Conservation (phyloP, 2,797 vertebrate species). For the Anableps anableps region DNA sequence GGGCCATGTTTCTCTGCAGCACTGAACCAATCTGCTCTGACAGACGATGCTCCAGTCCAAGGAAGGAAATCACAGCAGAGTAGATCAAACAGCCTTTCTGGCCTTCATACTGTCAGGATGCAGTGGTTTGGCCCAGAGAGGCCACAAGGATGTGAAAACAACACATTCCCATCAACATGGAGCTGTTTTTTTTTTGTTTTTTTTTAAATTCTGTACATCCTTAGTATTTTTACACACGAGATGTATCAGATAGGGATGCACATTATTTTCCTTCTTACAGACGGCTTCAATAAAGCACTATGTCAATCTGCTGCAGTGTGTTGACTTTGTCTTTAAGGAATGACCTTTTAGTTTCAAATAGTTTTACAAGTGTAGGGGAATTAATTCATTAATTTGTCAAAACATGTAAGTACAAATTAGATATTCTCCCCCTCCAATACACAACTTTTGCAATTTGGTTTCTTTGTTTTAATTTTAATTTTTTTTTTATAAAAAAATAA, state of each 20-base stretch:
- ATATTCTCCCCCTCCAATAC: too few species aligned
- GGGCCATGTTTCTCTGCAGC: slow-evolving; percentile 41
- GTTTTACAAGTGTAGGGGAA: neutral
- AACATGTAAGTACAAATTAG: too few species aligned
- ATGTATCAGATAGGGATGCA: slow-evolving; percentile 94
- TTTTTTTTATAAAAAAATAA: neutral
- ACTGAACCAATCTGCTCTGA: slow-evolving; percentile 30
- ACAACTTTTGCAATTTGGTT: neutral
- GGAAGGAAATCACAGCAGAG: slow-evolving; percentile 47
- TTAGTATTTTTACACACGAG: slow-evolving; percentile 97
- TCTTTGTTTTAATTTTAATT: neutral
- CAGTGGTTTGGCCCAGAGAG: slow-evolving; percentile 82
- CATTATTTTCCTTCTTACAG: slow-evolving; percentile 97
- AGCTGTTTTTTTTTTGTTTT: slow-evolving; percentile 93
- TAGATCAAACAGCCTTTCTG: slow-evolving; percentile 67
- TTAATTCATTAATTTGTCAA: too few species aligned
- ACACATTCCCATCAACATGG: slow-evolving; percentile 86
- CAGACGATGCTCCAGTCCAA: slow-evolving; percentile 31
- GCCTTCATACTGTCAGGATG: slow-evolving; percentile 66
- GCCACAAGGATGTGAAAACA: slow-evolving; percentile 89
- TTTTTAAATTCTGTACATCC: slow-evolving; percentile 92
- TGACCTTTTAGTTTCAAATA: neutral
- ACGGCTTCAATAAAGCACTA: slow-evolving; percentile 98
- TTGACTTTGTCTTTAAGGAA: neutral
- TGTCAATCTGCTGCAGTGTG: slow-evolving; percentile 88